A percentile compares a stretch with the other conserved stretches of the same genome.
Conservation (phyloP, 2,797 vertebrate genomes). For the Spheniscus humboldti region DNA sequence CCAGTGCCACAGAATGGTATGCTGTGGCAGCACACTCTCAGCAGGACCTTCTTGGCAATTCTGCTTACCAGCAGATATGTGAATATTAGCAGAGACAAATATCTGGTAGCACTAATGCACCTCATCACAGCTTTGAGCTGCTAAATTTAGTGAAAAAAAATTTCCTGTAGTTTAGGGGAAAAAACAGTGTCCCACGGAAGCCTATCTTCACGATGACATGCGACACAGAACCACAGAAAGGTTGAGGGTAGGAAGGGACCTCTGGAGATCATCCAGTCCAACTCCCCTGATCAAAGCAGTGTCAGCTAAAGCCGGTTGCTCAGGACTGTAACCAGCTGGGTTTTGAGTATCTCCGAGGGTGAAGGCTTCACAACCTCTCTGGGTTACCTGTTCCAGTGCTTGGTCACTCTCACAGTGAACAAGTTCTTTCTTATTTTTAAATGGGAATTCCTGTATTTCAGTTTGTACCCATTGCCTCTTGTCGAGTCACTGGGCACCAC, state of each 20-base stretch:
- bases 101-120: not conserved
- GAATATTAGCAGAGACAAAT: not conserved
- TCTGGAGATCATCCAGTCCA: not conserved
- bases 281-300: not conserved
- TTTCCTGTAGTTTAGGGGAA: not conserved
- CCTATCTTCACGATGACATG: accelerated
- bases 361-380: not conserved
- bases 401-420: not conserved
- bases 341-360: not conserved
- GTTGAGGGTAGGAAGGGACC: not conserved
- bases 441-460: not conserved
- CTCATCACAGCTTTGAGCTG: not conserved
- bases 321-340: not conserved
- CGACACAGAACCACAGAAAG: not conserved
- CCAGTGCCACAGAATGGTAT: not conserved
- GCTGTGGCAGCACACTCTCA: not conserved
- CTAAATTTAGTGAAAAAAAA: not conserved
- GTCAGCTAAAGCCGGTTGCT: not conserved
- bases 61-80: not conserved
- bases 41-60: not conserved
- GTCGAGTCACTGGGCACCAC: not conserved
- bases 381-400: not conserved
- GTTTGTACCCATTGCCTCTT: not conserved
- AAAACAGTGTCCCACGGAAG: not conserved
- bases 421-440: not conserved